phyloP scores from a whole-genome alignment of 2,113 vertebrate species.

The Megaleporinus macrocephalus region DNA sequence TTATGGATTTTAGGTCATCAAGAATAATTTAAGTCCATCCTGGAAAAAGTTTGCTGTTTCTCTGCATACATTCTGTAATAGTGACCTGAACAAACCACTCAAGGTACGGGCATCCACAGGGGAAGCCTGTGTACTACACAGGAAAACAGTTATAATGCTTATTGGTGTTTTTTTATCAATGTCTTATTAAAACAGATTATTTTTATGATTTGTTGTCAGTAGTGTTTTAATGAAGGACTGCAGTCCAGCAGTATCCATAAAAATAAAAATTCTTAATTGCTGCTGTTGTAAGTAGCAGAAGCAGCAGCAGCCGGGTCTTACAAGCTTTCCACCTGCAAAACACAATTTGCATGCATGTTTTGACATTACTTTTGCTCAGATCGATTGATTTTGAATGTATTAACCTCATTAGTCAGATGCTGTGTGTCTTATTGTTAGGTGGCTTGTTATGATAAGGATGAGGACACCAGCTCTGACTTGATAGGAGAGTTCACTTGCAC shows the following conservation, averaged over 20 bases:
- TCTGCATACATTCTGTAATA: slow-evolving; percentile 88
- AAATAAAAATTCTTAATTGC: too few species aligned
- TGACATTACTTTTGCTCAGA: not conserved
- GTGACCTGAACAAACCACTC: slow-evolving; percentile 82
- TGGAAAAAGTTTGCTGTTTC: slow-evolving; percentile 89
- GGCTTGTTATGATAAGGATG: slow-evolving; percentile 65
- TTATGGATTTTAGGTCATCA: slow-evolving; percentile 83
- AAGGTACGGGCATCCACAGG: slow-evolving; percentile 76
- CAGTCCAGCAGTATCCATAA: too few species aligned
- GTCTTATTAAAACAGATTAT: too few species aligned
- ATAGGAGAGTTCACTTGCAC: slow-evolving; percentile 58
- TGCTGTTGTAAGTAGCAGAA: too few species aligned
- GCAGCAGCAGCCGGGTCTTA: too few species aligned
- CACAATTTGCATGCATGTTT: too few species aligned
- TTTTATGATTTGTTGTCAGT: too few species aligned
- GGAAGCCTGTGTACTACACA: not conserved
- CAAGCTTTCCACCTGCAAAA: too few species aligned
- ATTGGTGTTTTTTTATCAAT: too few species aligned
- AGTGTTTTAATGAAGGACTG: too few species aligned
- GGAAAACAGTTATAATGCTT: not conserved
- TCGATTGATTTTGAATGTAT: not conserved
- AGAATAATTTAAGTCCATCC: slow-evolving; percentile 90
- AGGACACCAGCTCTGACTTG: slow-evolving; percentile 58
- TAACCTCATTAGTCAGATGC: not conserved
- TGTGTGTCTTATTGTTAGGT: slow-evolving; percentile 61